Evolutionary conservation across 1,140 invertebrate species (phyloP).

Genomic region (Trichomalopsis sarcophagae): DNA sequence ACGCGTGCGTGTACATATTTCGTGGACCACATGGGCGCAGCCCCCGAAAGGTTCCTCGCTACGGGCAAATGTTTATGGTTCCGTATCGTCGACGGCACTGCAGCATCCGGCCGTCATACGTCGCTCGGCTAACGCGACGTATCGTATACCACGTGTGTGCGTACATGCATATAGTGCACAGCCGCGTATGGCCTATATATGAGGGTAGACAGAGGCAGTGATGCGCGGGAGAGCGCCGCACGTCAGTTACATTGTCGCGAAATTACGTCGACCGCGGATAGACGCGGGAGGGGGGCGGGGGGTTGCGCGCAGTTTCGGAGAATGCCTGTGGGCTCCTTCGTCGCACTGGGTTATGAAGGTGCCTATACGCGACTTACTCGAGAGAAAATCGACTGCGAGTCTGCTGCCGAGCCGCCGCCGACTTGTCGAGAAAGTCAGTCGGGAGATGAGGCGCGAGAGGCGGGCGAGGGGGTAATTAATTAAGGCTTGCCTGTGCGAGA

Average conservation of each 20-base stretch:
- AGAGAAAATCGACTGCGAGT: not conserved
- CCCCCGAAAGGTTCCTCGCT: not conserved
- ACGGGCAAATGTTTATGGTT: constrained; percentile 27
- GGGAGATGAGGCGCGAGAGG: not conserved
- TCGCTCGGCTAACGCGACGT: constrained; percentile 11
- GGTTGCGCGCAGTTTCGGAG: not conserved
- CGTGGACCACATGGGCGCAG: not conserved
- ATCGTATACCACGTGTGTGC: not conserved
- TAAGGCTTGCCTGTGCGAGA: not conserved
- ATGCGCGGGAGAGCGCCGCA: not conserved
- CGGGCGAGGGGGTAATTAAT: not conserved
- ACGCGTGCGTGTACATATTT: not conserved
- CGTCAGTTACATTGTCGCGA: constrained; percentile 43
- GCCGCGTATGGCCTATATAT: not conserved
- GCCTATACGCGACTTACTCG: not conserved
- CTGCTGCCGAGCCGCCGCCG: not conserved
- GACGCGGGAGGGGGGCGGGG: not conserved
- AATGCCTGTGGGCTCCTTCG: not conserved
- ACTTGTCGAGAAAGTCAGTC: not conserved
- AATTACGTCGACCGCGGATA: constrained; percentile 36
- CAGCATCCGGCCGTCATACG: constrained; percentile 27
- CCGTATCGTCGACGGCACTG: constrained; percentile 25
- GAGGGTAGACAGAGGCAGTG: not conserved
- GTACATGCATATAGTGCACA: not conserved
- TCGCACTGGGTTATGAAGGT: not conserved